Evolutionary conservation across 1,140 invertebrate genomes (phyloP).

Genomic region (Drosophila prosaltans): DNA sequence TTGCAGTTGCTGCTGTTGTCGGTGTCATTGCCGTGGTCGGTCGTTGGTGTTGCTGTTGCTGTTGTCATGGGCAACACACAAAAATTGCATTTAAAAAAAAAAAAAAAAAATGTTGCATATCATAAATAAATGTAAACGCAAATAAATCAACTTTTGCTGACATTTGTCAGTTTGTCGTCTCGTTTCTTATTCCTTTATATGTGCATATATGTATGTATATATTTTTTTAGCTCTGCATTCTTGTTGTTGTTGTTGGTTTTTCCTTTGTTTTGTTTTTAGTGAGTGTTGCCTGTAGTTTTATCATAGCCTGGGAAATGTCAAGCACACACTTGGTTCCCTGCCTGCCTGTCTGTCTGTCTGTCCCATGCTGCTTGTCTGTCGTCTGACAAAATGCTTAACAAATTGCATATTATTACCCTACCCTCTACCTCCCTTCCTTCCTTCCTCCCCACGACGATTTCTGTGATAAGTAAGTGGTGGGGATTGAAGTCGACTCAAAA

Average conservation of each 20-base stretch:
- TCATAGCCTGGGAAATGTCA: constrained; percentile 54
- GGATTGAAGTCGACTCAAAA: constrained; percentile 1
- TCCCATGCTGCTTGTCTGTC: constrained; percentile 17
- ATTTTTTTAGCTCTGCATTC: constrained; percentile 19
- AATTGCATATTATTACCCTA: constrained; percentile 60
- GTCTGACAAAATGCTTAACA: constrained; percentile 64
- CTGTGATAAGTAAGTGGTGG: background rate
- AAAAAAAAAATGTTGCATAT: constrained; percentile 71
- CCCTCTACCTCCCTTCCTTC: background rate
- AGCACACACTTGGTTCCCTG: constrained; percentile 53
- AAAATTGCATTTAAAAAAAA: constrained; percentile 65
- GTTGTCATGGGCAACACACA: constrained; percentile 48
- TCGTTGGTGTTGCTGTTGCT: constrained; percentile 7
- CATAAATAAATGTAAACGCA: constrained; percentile 79
- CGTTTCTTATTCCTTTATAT: constrained; percentile 12
- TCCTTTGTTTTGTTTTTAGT: constrained; percentile 20
- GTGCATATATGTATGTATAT: constrained; percentile 5
- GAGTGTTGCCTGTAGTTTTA: constrained; percentile 17
- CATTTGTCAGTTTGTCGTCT: constrained; percentile 63
- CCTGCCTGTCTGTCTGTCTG: constrained; percentile 20
- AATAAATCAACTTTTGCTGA: constrained; percentile 79
- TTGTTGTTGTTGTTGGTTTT: constrained; percentile 28
- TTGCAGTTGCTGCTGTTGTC: background rate
- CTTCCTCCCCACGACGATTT: background rate
- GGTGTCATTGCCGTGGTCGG: background rate